These are phyloP conservation scores for Sebastes jordani DNA, from an alignment of 2,797 vertebrate genomes.

Conservation along the genomic window DNA sequence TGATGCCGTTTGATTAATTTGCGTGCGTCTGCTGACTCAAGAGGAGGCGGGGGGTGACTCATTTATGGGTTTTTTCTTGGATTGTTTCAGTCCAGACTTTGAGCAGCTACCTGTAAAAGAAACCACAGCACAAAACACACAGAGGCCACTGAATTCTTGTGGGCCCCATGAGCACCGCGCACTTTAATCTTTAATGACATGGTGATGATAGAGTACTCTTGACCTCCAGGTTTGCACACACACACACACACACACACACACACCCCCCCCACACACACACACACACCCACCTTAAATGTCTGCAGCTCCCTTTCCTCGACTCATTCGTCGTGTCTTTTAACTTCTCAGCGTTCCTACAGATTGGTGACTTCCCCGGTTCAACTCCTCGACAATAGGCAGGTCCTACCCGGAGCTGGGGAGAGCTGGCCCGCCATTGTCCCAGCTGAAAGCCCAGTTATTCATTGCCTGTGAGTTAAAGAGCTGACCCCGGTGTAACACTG, in stretches of 20 bases:
- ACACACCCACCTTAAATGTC: conserved; percentile 43
- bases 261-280: neutral
- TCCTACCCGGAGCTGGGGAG: conserved; percentile 61
- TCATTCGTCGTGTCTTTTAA: conserved; percentile 58
- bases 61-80: conserved; percentile 20
- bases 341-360: conserved; percentile 76
- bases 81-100: conserved; percentile 14
- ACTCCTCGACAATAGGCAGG: conserved; percentile 66
- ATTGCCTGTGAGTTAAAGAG: conserved; percentile 77
- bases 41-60: neutral
- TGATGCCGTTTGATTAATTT: neutral
- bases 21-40: neutral
- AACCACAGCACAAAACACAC: conserved; percentile 40
- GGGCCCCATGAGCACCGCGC: conserved; percentile 25
- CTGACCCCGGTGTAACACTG: conserved; percentile 78
- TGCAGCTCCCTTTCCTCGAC: conserved; percentile 33
- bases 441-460: conserved; percentile 76
- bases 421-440: conserved; percentile 70
- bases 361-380: conserved; percentile 80
- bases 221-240: conserved; percentile 62
- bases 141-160: conserved; percentile 48
- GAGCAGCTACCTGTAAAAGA: conserved; percentile 46
- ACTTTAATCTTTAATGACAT: conserved; percentile 77
- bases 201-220: conserved; percentile 75
- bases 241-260: neutral